Percentiles rank a stretch among this genome's conserved stretches.
Evolutionary conservation across 92 coral and sea anemone genomes (phyloP).

Genomic region (Pocillopora meandrina): DNA sequence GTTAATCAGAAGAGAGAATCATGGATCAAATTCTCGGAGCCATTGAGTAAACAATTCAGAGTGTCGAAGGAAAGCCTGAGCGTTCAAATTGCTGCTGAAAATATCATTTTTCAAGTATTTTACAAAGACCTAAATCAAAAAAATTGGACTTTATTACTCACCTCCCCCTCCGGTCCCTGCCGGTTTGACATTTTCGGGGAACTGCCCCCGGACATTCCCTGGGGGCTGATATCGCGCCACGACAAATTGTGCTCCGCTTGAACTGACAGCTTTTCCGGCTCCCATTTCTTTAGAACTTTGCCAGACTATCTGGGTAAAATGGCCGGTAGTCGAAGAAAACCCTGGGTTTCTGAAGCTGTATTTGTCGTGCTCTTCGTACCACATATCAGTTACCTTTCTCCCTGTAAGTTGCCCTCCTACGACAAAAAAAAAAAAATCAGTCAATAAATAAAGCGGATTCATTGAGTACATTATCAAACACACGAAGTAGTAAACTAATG

Average conservation of each 20-base stretch:
- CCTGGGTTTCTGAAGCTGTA: constrained; percentile 83
- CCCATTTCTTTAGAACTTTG: constrained; percentile 89
- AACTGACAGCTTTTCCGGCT: constrained; percentile 91
- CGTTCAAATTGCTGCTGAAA: not conserved
- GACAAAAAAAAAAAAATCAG: not conserved
- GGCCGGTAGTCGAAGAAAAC: constrained; percentile 88
- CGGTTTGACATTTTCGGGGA: constrained; percentile 91
- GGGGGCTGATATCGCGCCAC: constrained; percentile 97
- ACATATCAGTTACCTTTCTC: constrained; percentile 90
- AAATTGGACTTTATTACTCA: not conserved
- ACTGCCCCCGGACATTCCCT: constrained; percentile 91
- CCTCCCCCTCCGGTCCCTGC: constrained; percentile 68
- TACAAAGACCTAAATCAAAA: not conserved
- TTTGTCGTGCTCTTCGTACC: constrained; percentile 95
- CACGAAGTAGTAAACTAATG: no score
- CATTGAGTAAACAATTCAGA: not conserved
- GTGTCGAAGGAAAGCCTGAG: not conserved
- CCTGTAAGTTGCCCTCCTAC: constrained; percentile 92
- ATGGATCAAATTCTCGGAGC: no score
- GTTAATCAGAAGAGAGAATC: no score
- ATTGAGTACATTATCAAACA: no score
- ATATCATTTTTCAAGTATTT: not conserved
- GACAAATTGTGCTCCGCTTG: constrained; percentile 92
- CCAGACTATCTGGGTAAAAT: constrained; percentile 97
- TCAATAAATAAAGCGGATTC: no score